Evolutionary conservation across 2,888 invertebrate genomes (phyloP), one percentile per base, ranked within the genome.

Genomic region (Lordiphosa fenestrarum): DNA sequence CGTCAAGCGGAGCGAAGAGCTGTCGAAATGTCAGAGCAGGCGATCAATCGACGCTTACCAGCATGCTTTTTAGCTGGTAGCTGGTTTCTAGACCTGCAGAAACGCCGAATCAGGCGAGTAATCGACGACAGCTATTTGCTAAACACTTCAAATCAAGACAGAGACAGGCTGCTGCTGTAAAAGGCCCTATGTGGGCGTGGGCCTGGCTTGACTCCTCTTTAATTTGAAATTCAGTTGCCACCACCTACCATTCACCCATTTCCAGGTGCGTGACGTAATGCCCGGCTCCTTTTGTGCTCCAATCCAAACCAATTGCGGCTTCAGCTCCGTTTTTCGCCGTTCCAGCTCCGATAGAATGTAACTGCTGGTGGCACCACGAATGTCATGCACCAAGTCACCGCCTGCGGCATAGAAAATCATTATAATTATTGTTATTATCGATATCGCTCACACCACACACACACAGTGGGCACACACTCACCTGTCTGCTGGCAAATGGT

Each of bases 231-330:
- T 15, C 1, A 15, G 2, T 2, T 15, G 15, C 15, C 15, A 15
- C 15, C 19, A 25, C 91, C 91, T 89, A 95, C 96, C 96, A 87
- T 96, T 93, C 25, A 96, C 95, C 96, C 96, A 96, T 89, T 94
- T 94, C 96, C 96, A 97, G 0, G 94, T 95, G 66, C 95, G 92
- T 0, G 94, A 94, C 0, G 95, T 95, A 56, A 95, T 91, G 23
- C 95, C 94, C 0, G 96, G 95, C 78, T 97, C 96, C 80, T 96
- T 95, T 83, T 95, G 94, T 0, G 96, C 96, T 0, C 97, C 97
- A 69, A 97, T 95, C 97, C 97, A 97, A 2, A 97, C 95, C 60
- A 97, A 90, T 85, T 96, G 95, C 0, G 96, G 95, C 87, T 95
- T 95, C 36, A 96, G 88, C 61, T 92, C 93, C 0, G 93, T 91